Evolutionary conservation across 2,113 vertebrate species (phyloP), one percentile per base, ranked within the genome.

Genomic region (Callipepla californica): DNA sequence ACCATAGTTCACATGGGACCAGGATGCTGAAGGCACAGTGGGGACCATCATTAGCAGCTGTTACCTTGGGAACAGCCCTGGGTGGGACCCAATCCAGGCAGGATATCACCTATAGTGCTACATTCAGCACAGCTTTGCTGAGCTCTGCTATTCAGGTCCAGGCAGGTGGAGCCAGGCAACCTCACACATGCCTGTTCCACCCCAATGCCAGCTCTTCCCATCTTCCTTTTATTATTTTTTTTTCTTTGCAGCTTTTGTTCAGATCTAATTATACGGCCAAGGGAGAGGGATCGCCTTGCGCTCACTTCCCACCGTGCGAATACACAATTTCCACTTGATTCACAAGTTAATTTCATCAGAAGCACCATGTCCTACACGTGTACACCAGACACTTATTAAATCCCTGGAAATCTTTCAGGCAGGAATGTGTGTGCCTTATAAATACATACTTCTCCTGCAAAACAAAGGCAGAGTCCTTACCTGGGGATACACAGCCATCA

Each of bases 281-380:
- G 68, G 67, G 80, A 88, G 79, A 86, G 50, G 45, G 38, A 76
- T 80, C 34, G 3, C 75, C 84, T 88, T n/a, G 87, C 1, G 4
- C 0, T 5, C 1, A 4, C 72, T 57, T 85, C 90, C 78, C 85
- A 19, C 61, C 30, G 0, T 36, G 93, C 85, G 89, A 92, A 93
- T 11, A 44, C 38, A 16, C 55, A 3, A 40, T 89, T 94, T 89
- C 67, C 82, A 65, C 91, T 80, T 92, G 95, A 96, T 96, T 97
- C 96, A 89, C 93, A 93, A 94, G 90, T 81, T 91, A 92, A 96
- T 96, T 94, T 85, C 90, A 95, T 94, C 89, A 83, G 87, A 90
- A 75, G 63, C 59, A 3, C 80, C 15, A 2, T 80, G 95, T 90
- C 87, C 92, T 92, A 95, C 92, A 93, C 7, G 2, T 69, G 84